Percentiles rank a stretch among this genome's conserved stretches.
phyloP scores from a whole-genome alignment of 2,113 vertebrate genomes.

The Odontesthes bonariensis region DNA sequence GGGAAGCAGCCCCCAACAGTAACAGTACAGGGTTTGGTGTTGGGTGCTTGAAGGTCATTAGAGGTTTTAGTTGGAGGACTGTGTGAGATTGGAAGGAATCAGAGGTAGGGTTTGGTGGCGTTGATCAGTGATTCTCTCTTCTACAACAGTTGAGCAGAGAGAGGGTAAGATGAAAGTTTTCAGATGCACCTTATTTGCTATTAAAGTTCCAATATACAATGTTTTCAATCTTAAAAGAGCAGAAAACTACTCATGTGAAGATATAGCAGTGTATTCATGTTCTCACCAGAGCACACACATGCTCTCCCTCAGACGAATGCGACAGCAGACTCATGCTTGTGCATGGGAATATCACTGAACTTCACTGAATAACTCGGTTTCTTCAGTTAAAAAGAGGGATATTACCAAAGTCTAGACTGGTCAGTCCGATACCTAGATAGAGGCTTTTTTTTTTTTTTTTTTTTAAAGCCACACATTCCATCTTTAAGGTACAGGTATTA shows the following conservation, averaged over 20 bases:
- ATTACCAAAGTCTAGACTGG: too few species aligned
- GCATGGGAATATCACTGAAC: background rate
- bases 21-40: background rate
- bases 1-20: constrained; percentile 25
- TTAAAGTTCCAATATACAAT: constrained; percentile 2
- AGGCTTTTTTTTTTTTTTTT: too few species aligned
- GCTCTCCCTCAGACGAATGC: too few species aligned
- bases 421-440: too few species aligned
- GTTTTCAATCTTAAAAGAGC: background rate
- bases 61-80: background rate
- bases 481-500: too few species aligned
- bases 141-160: background rate
- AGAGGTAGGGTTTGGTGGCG: background rate
- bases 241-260: background rate
- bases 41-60: constrained; percentile 43
- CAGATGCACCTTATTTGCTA: constrained; percentile 3
- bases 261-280: background rate
- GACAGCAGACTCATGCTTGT: background rate
- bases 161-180: background rate
- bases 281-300: too few species aligned
- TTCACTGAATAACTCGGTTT: too few species aligned
- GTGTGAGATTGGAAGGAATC: constrained; percentile 17
- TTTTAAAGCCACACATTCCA: too few species aligned
- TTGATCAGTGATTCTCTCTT: background rate
- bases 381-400: too few species aligned